Evolutionary conservation across 2,113 vertebrate genomes (phyloP).

Genomic region (Chloebia gouldiae): DNA sequence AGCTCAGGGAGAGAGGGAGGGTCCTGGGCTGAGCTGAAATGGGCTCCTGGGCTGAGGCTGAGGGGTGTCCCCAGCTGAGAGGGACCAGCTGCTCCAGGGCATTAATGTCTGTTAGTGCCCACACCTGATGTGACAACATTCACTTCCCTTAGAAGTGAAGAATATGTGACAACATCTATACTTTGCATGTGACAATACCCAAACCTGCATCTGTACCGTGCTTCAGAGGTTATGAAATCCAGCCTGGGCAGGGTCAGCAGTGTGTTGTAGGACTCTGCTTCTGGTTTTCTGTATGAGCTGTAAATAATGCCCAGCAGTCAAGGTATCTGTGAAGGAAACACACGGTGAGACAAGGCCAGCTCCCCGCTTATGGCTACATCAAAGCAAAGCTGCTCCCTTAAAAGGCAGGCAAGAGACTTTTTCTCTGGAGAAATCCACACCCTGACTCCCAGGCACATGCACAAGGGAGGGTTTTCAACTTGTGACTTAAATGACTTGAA

Average conservation of each 20-base stretch:
- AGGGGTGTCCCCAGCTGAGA: background rate
- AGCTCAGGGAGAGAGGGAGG: rapidly evolving
- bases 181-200: background rate
- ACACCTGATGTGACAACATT: background rate
- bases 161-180: background rate
- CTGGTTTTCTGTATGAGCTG: background rate
- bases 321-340: background rate
- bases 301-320: background rate
- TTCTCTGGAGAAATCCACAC: background rate
- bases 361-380: background rate
- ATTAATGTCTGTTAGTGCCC: background rate
- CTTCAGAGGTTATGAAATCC: background rate
- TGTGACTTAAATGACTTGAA: slow-evolving; percentile 55
- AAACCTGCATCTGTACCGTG: background rate
- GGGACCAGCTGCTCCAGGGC: background rate
- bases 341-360: background rate
- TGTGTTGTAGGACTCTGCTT: background rate
- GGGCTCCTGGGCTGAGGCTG: background rate
- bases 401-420: slow-evolving; percentile 16
- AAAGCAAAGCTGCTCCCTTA: slow-evolving; percentile 39
- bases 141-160: background rate
- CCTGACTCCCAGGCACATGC: slow-evolving; percentile 32
- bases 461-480: background rate
- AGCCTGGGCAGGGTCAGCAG: background rate
- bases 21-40: background rate